Evolutionary conservation across 1,140 invertebrate genomes (phyloP).

Genomic region (Ceratina australensis): DNA sequence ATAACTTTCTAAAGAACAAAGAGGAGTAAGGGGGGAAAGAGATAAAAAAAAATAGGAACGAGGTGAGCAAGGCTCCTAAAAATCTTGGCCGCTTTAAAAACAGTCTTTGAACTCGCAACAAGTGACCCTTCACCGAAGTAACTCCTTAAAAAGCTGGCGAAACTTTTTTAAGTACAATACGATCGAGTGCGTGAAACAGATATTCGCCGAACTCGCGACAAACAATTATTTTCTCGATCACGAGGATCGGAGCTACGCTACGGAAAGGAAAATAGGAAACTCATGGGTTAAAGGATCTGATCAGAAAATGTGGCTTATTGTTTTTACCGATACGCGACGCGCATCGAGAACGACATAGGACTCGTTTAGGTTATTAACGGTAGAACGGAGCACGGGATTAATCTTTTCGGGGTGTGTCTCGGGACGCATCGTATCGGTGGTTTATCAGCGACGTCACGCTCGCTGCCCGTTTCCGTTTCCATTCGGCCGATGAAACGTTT

Average conservation of each 20-base stretch:
- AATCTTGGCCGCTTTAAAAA: constrained; percentile 13
- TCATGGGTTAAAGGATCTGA: too few relatives aligned
- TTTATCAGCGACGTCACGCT: constrained; percentile 30
- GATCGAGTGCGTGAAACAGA: background rate
- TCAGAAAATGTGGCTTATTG: too few relatives aligned
- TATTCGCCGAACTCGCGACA: too few relatives aligned
- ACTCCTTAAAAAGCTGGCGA: background rate
- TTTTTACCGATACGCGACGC: too few relatives aligned
- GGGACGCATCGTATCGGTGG: constrained; percentile 5
- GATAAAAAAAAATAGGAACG: background rate
- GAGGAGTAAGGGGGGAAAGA: background rate
- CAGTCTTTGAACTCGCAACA: constrained; percentile 11
- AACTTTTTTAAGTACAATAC: background rate
- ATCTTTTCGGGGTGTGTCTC: constrained; percentile 56
- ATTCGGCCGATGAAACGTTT: background rate
- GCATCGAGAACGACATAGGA: too few relatives aligned
- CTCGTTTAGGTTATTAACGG: constrained; percentile 20
- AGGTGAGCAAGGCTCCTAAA: background rate
- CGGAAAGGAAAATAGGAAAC: too few relatives aligned
- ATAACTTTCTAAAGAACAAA: background rate
- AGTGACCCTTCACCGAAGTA: constrained; percentile 3
- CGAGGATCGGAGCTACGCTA: too few relatives aligned
- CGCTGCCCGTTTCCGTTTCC: background rate
- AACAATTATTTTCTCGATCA: too few relatives aligned
- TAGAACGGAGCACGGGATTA: constrained; percentile 40